Evolutionary conservation across 2,113 vertebrate genomes (phyloP), one percentile per base, ranked within the genome.

Genomic region (Notarius lentiginosus): DNA sequence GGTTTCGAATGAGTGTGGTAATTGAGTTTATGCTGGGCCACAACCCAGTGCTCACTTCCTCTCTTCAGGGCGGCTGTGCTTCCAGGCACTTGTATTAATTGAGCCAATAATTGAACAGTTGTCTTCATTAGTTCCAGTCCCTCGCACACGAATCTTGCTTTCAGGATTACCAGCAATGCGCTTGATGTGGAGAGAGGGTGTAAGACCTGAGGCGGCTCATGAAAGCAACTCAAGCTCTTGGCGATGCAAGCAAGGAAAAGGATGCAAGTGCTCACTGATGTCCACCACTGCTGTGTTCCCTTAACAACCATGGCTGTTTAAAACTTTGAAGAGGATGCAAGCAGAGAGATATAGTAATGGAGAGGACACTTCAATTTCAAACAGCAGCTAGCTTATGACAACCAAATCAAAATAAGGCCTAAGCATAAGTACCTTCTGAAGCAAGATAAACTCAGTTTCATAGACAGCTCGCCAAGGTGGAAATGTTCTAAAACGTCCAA

Each of bases 51-150:
- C 88, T 91, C 86, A 92, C 91, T 27, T 24, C 72, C 75, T 86
- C 84, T 88, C 90, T 93, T 93, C 91, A 91, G 87, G 90, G 91
- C 92, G 80, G 92, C 93, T 87, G 53, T 65, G 93, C 94, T 94
- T 87, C 91, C 90, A 91, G 92, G 93, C 93, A 92, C 92, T 91
- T 88, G 92, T 92, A 93, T 95, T 95, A 95, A 95, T 96, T 94
- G 94, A 94, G 94, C 93, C 92, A 87, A 89, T 95, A 95, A 96
- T 95, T 95, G 95, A 95, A 95, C 94, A 95, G 95, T 96, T 95
- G 94, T 95, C 94, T 94, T 95, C 93, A 95, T 96, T 95, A 94
- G 95, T 96, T 95, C 93, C 93, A 93, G 93, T 94, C 90, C 90
- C 90, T 84, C 91, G 93, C 94, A 92, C 91, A 89, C 90, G 83